Conservation (phyloP, 2,113 vertebrate genomes). For the Lanius collurio region DNA sequence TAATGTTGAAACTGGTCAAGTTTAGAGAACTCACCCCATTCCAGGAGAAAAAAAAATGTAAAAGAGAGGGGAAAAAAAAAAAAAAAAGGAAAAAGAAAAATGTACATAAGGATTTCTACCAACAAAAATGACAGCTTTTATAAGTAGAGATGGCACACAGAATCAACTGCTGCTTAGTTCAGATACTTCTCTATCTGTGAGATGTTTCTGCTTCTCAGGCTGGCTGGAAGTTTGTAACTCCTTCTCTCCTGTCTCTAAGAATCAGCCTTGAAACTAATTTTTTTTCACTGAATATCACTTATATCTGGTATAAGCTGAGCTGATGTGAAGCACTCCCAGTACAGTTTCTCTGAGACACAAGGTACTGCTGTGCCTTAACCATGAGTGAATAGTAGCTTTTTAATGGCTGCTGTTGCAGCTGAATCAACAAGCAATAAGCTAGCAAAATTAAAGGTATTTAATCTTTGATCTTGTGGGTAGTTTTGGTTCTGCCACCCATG, state of each 20-base stretch:
- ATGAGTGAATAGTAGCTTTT: not conserved
- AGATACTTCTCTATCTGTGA: not conserved
- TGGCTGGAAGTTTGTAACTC: not conserved
- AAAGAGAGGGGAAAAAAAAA: not conserved
- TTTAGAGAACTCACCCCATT: not conserved
- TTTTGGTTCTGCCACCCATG: not conserved
- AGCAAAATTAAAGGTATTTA: constrained; percentile 26
- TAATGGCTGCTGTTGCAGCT: not conserved
- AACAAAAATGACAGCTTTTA: not conserved
- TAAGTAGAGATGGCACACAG: not conserved
- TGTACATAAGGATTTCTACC: not conserved
- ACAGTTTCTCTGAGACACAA: not conserved
- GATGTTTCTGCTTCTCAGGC: not conserved
- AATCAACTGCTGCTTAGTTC: not conserved
- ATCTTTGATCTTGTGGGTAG: not conserved
- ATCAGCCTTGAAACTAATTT: not conserved
- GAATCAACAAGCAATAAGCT: constrained; percentile 39
- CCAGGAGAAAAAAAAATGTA: not conserved
- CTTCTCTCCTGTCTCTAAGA: not conserved
- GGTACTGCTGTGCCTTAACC: not conserved
- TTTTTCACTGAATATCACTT: not conserved
- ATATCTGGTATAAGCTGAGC: not conserved
- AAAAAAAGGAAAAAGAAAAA: not conserved
- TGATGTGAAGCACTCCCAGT: not conserved
- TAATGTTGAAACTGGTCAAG: not conserved